A percentile compares a stretch with the other conserved stretches of the same genome.
Evolutionary conservation across 2,888 invertebrate genomes (phyloP).

Genomic region (Diogma glabrata): DNA sequence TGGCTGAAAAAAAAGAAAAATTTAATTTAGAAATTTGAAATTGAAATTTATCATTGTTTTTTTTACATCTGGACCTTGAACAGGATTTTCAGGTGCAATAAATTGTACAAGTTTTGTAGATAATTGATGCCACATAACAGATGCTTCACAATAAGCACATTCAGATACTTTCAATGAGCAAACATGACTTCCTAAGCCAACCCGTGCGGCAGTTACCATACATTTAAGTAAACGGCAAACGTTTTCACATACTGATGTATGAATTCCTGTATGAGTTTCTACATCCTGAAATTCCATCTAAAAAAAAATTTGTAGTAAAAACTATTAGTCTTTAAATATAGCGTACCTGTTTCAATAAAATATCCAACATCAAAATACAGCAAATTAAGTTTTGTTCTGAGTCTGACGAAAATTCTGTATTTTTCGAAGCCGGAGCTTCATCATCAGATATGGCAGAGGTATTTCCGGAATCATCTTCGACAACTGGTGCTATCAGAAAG

Average conservation of each 20-base stretch:
- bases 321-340: no score
- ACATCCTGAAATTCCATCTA: slow-evolving; percentile 47
- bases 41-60: neutral
- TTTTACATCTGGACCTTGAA: slow-evolving; percentile 64
- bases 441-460: slow-evolving; percentile 59
- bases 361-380: slow-evolving; percentile 92
- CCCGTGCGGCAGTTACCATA: slow-evolving; percentile 65
- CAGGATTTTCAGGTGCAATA: slow-evolving; percentile 61
- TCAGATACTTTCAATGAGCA: slow-evolving; percentile 49
- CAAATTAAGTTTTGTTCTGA: slow-evolving; percentile 77
- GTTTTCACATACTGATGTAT: slow-evolving; percentile 61
- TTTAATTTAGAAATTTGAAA: slow-evolving; percentile 4
- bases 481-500: slow-evolving; percentile 43
- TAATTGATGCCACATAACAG: slow-evolving; percentile 90
- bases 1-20: slow-evolving; percentile 33
- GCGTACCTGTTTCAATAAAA: slow-evolving; percentile 80
- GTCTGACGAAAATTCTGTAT: slow-evolving; percentile 57
- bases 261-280: slow-evolving; percentile 68
- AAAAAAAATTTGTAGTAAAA: no score
- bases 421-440: slow-evolving; percentile 46
- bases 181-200: slow-evolving; percentile 47
- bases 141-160: slow-evolving; percentile 86
- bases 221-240: slow-evolving; percentile 61
- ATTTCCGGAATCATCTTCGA: slow-evolving; percentile 56
- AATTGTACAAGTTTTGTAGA: slow-evolving; percentile 69